Evolutionary conservation across 2,113 vertebrate genomes (phyloP).

Genomic region (Atherinomorus stipes): DNA sequence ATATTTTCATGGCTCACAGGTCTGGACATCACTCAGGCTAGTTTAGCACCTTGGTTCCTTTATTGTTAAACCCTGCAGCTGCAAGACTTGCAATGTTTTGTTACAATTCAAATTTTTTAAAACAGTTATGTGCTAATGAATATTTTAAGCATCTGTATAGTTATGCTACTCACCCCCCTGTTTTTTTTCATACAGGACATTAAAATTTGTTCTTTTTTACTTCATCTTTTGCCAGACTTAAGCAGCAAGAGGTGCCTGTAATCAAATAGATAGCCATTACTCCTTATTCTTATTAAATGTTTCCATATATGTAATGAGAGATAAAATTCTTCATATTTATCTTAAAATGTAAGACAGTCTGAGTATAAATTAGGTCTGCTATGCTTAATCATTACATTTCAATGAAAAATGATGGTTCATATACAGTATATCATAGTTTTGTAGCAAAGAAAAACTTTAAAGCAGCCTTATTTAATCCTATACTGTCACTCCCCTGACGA

Average conservation of each 20-base stretch:
- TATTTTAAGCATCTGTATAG: no score
- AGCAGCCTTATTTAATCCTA: neutral
- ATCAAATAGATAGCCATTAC: no score
- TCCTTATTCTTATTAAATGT: no score
- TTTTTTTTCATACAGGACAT: neutral
- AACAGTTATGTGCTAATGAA: neutral
- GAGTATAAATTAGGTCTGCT: no score
- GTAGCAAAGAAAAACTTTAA: neutral
- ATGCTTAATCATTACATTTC: no score
- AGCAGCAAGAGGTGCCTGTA: no score
- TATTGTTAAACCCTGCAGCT: no score
- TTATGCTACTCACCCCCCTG: no score
- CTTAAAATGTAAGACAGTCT: no score
- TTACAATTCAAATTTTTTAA: neutral
- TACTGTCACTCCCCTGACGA: neutral
- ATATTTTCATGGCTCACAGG: neutral
- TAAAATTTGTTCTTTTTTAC: neutral
- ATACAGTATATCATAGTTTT: neutral
- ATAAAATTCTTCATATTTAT: no score
- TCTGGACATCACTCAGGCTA: neutral
- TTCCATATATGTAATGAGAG: no score
- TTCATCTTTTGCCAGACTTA: neutral
- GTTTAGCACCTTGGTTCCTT: neutral
- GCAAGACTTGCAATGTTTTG: neutral
- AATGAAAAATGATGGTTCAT: no score